Evolutionary conservation across 2,113 vertebrate genomes (phyloP), one percentile per base, ranked within the genome.

Genomic region (Leuciscus idus): DNA sequence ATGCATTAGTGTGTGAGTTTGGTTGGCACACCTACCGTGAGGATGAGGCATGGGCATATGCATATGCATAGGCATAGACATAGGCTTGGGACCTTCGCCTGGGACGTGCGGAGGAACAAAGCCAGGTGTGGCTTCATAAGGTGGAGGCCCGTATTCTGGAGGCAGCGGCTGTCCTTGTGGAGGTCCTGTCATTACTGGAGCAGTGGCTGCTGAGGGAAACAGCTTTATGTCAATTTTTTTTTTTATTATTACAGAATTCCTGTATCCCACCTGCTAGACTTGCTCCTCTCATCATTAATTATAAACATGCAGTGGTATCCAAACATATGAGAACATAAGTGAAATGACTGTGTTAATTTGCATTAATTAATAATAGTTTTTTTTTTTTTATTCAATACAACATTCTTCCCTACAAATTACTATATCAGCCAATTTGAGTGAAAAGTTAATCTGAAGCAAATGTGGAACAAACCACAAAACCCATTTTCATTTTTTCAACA

Each of bases 101-200:
- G 96, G 96, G 89, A 98, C 93, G 57, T 97, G 96, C 1, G 96
- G 96, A 2, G 97, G 95, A 6, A 98, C 87, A 0, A 97, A 99
- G 46, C 97, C 96, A 0, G 96, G 96, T 0, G 95, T 92, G 0
- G 94, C 96, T 86, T 99, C 98, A 0, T 99, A 99, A 0, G 98
- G 97, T 11, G 98, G 98, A 6, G 98, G 98, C 0, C 97, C 97
- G 0, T 97, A 96, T 39, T 99, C 97, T 50, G 96, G 94, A 74
- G 97, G 96, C 33, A 97, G 23, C 0, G 96, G 95, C 77, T 95
- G 94, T 84, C 96, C 95, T 19, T 95, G 95, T 1, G 94, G 94
- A 46, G 97, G 97, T 77, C 90, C 95, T 81, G 94, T 93, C 0
- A 93, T 94, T 0, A 96, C 90, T 10, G 94, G 87, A 21, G 91